Evolutionary conservation across 2,113 vertebrate genomes (phyloP).

Genomic region (Tetraodon nigroviridis): DNA sequence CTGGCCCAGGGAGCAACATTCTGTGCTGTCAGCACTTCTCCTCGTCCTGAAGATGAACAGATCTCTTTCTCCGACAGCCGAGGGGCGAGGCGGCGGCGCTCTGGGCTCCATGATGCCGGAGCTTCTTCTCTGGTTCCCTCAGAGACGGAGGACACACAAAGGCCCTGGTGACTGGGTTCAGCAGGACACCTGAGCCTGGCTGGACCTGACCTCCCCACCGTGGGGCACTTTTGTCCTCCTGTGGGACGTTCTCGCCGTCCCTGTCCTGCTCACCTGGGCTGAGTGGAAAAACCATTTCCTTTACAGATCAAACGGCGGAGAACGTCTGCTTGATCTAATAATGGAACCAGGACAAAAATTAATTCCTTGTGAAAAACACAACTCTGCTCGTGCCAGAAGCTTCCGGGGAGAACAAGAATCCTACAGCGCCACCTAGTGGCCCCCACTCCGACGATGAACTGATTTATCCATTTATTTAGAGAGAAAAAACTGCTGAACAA

Average conservation of each 20-base stretch:
- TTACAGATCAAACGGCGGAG: constrained; percentile 12
- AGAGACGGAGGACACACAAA: neutral
- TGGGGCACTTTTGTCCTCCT: constrained; percentile 17
- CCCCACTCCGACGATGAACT: constrained; percentile 13
- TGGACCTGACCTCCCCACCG: constrained; percentile 16
- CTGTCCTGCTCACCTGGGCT: constrained; percentile 27
- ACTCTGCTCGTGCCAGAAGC: neutral
- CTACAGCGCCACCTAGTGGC: constrained; percentile 59
- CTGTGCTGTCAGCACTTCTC: constrained; percentile 69
- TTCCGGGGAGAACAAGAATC: constrained; percentile 17
- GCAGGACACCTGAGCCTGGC: constrained; percentile 44
- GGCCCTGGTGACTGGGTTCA: constrained; percentile 9
- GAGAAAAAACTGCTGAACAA: no score
- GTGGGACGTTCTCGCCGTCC: constrained; percentile 11
- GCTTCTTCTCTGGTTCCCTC: constrained; percentile 26
- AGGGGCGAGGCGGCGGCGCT: constrained; percentile 56
- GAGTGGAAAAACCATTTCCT: constrained; percentile 45
- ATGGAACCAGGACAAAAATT: neutral
- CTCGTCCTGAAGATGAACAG: constrained; percentile 65
- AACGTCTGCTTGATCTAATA: neutral
- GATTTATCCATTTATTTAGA: no score
- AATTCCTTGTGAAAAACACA: neutral
- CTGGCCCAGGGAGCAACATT: constrained; percentile 65
- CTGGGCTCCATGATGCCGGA: constrained; percentile 44
- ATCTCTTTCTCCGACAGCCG: constrained; percentile 60